These are phyloP conservation scores for Eolophus roseicapilla DNA, from an alignment of 2,113 vertebrate species.

Conservation along the genomic window DNA sequence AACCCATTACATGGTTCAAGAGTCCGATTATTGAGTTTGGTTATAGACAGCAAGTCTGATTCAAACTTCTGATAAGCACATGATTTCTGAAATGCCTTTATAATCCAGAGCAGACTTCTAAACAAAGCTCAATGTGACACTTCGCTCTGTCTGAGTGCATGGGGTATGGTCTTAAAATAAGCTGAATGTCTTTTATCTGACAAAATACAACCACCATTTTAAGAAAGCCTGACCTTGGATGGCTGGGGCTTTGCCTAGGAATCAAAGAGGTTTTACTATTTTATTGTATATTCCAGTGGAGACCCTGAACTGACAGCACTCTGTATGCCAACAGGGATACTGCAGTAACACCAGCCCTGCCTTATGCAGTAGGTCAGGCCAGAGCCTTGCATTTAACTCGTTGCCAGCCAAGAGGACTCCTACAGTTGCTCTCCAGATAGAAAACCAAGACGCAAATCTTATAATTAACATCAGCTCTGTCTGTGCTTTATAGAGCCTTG, in stretches of 20 bases:
- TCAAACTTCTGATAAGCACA: constrained; percentile 47
- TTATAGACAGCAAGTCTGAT: constrained; percentile 29
- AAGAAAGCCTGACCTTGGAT: background rate
- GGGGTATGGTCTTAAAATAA: constrained; percentile 46
- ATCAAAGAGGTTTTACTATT: background rate
- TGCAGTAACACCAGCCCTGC: background rate
- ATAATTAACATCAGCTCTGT: background rate
- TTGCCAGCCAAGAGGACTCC: background rate
- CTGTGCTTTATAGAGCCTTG: constrained; percentile 14
- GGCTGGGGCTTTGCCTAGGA: background rate
- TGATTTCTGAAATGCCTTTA: constrained; percentile 1
- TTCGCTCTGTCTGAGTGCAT: background rate
- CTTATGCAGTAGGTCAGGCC: background rate
- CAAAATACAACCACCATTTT: background rate
- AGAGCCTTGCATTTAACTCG: background rate
- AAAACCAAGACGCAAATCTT: constrained; percentile 6
- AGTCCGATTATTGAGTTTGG: background rate
- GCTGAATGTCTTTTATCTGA: background rate
- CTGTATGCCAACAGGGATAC: background rate
- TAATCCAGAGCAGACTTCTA: constrained; percentile 21
- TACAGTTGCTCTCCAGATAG: background rate
- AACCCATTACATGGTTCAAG: constrained; percentile 13
- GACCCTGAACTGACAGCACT: background rate
- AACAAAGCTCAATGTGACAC: constrained; percentile 43
- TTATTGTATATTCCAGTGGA: background rate